phyloP scores from a whole-genome alignment of 1,140 invertebrate genomes.

The Wiebesia pumilae region DNA sequence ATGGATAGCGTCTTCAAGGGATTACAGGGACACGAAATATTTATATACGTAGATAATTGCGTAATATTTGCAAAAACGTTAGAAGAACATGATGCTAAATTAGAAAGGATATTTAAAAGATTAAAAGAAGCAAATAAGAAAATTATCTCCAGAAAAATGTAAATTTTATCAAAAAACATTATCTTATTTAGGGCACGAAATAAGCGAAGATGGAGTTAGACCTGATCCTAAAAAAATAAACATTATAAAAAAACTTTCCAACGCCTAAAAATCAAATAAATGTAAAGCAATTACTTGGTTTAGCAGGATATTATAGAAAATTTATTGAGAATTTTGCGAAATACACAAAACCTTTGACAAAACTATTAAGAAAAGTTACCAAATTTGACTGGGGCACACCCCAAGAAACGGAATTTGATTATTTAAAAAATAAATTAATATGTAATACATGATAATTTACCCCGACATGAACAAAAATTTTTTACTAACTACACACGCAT shows the following conservation, averaged over 20 bases:
- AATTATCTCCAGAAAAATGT: background rate
- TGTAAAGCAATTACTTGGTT: background rate
- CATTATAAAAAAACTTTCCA: background rate
- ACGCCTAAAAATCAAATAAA: background rate
- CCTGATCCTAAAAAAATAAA: background rate
- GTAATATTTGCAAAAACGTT: background rate
- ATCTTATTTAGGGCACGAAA: background rate
- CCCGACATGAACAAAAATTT: slow-evolving; percentile 12
- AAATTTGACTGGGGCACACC: background rate
- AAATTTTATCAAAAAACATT: background rate
- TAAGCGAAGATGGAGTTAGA: background rate
- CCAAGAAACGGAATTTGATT: background rate
- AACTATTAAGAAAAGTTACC: background rate
- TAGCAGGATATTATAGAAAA: background rate
- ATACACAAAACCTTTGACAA: too few species aligned
- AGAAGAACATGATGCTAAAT: background rate
- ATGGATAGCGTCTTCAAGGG: background rate
- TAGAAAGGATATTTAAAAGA: background rate
- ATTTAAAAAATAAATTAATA: background rate
- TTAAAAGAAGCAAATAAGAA: background rate
- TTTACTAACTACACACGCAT: slow-evolving; percentile 20
- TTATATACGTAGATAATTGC: background rate
- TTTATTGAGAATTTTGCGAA: background rate
- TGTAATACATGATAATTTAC: background rate
- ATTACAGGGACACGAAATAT: background rate